Conservation (phyloP, 2,888 invertebrate species). For the Autographa gamma region DNA sequence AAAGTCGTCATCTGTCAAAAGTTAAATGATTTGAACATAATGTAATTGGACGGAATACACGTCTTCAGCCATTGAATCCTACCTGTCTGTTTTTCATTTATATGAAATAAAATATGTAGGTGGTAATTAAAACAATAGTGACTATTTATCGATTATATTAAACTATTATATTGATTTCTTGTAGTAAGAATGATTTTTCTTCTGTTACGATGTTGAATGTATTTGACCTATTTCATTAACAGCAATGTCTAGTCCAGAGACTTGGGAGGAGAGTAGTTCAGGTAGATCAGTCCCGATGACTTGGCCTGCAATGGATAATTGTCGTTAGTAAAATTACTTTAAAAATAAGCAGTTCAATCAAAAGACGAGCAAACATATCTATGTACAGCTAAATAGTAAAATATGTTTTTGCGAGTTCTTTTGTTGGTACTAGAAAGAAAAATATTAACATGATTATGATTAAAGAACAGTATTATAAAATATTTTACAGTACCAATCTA, state of each 20-base stretch:
- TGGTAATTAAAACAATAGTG: constrained; percentile 12
- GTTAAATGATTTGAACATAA: too few relatives aligned
- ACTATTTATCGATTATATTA: constrained; percentile 48
- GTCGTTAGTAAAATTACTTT: not conserved
- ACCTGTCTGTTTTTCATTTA: not conserved
- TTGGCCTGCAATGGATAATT: constrained; percentile 86
- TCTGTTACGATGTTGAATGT: constrained; percentile 43
- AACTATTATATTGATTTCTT: constrained; percentile 54
- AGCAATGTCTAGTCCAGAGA: constrained; percentile 82
- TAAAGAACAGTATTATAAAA: too few relatives aligned
- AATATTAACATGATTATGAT: too few relatives aligned
- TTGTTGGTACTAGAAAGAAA: too few relatives aligned
- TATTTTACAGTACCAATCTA: too few relatives aligned
- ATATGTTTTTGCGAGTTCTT: too few relatives aligned
- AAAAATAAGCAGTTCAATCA: not conserved
- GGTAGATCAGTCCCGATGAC: constrained; percentile 89
- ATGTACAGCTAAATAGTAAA: too few relatives aligned
- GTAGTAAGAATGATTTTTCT: constrained; percentile 16
- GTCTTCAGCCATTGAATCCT: too few relatives aligned
- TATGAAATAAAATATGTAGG: constrained; percentile 8
- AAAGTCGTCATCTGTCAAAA: too few relatives aligned
- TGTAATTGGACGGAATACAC: too few relatives aligned
- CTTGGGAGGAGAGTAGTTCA: constrained; percentile 90
- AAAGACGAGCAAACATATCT: not conserved
- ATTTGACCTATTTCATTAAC: constrained; percentile 14